phyloP scores from a whole-genome alignment of 2,113 vertebrate genomes.

The Clarias batrachus region DNA sequence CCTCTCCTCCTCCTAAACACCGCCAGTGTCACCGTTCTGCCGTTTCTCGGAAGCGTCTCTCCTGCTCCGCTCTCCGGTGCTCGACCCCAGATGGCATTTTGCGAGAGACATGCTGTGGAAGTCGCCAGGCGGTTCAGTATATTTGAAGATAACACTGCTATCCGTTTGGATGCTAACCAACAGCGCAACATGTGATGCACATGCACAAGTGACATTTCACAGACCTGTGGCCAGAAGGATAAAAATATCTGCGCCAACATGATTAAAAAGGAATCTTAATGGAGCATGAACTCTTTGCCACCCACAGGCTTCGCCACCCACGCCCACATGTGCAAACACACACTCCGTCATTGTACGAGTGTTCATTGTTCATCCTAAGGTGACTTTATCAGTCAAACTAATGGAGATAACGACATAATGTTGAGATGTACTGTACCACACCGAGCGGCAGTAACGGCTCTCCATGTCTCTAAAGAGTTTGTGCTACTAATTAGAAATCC shows the following conservation, averaged over 20 bases:
- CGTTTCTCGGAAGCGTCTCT: background rate
- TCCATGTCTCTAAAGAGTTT: background rate
- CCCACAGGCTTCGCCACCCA: background rate
- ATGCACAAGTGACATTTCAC: slow-evolving; percentile 29
- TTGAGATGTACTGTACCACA: background rate
- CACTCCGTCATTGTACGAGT: too few relatives aligned
- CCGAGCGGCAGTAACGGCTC: background rate
- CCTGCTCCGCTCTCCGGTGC: background rate
- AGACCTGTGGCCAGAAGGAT: background rate
- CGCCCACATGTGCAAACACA: background rate
- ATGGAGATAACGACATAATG: background rate
- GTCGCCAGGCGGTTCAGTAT: slow-evolving; percentile 59
- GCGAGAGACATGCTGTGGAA: slow-evolving; percentile 16
- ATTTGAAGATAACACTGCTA: slow-evolving; percentile 50
- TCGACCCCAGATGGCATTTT: background rate
- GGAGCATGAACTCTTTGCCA: background rate
- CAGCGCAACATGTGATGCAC: slow-evolving; percentile 29
- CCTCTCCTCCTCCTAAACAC: slow-evolving; percentile 4
- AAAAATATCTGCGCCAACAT: background rate
- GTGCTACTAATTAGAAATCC: background rate
- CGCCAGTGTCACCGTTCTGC: background rate
- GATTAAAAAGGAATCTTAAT: slow-evolving; percentile 13
- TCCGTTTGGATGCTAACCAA: slow-evolving; percentile 44
- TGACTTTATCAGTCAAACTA: background rate
- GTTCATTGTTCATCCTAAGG: background rate